These are phyloP conservation scores for Rhabdomys pumilio DNA, from an alignment of 2,797 vertebrate genomes.

Conservation along the genomic window DNA sequence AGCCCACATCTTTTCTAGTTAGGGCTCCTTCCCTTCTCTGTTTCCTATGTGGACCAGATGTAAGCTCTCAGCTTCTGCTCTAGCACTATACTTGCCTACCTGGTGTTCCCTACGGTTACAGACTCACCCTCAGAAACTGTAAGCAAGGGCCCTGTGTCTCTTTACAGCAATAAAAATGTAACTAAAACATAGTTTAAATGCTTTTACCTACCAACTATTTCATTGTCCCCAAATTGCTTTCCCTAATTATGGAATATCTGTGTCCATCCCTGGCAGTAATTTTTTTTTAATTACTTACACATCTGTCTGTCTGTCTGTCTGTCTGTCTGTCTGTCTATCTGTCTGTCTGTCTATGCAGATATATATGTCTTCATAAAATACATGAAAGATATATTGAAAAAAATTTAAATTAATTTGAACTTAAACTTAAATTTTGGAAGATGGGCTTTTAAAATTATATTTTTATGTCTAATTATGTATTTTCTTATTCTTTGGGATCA, in stretches of 20 bases:
- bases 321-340: too few relatives aligned
- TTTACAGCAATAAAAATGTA: neutral
- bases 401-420: neutral
- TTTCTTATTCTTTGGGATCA: neutral
- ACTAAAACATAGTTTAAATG: neutral
- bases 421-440: slow-evolving; percentile 14
- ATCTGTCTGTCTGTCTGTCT: neutral
- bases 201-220: neutral
- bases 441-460: neutral
- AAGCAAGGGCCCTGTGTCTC: neutral
- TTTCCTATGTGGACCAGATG: too few relatives aligned
- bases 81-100: neutral
- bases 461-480: neutral
- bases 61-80: too few relatives aligned
- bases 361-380: neutral
- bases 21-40: neutral
- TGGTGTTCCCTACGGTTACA: too few relatives aligned
- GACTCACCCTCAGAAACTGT: neutral
- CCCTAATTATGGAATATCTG: neutral
- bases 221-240: neutral
- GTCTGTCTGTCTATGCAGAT: neutral
- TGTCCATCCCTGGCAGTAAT: neutral
- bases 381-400: neutral
- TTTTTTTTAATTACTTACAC: neutral
- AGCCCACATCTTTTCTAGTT: neutral